Evolutionary conservation across 1,140 invertebrate genomes (phyloP).

Genomic region (Trichonephila clavipes): DNA sequence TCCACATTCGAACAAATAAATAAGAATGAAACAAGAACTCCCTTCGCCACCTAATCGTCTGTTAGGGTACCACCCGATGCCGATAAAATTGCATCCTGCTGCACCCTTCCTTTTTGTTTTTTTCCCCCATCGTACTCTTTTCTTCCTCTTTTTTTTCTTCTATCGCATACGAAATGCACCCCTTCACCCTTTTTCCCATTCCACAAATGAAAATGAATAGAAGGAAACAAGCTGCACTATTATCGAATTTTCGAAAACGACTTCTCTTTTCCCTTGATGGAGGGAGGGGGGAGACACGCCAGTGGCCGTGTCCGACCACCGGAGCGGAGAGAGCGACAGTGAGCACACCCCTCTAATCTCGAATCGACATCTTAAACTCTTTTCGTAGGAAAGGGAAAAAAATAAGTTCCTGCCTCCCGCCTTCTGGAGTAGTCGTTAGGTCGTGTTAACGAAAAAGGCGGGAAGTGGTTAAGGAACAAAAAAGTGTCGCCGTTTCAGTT

Average conservation of each 20-base stretch:
- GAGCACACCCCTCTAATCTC: conserved; percentile 7
- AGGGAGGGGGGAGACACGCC: background rate
- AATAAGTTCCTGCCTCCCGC: background rate
- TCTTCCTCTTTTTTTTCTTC: background rate
- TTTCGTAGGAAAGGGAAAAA: background rate
- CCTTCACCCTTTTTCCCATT: background rate
- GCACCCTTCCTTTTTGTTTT: too few species aligned
- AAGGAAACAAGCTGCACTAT: conserved; percentile 23
- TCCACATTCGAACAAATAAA: conserved; percentile 15
- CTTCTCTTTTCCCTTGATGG: background rate
- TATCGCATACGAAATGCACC: background rate
- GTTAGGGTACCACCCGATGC: background rate
- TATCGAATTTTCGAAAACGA: conserved; percentile 34
- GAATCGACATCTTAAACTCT: conserved; percentile 34
- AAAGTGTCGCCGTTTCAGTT: conserved; percentile 3
- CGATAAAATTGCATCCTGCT: background rate
- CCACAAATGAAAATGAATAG: conserved; percentile 33
- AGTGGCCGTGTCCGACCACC: conserved; percentile 21
- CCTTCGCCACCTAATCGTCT: background rate
- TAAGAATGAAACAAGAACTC: background rate
- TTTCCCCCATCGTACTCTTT: background rate
- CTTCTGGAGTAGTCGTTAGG: background rate
- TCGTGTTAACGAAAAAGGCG: background rate
- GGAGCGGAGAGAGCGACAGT: conserved; percentile 15
- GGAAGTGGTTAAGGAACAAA: background rate